phyloP scores from a whole-genome alignment of 2,113 vertebrate genomes.

The Ploceus nigricollis region DNA sequence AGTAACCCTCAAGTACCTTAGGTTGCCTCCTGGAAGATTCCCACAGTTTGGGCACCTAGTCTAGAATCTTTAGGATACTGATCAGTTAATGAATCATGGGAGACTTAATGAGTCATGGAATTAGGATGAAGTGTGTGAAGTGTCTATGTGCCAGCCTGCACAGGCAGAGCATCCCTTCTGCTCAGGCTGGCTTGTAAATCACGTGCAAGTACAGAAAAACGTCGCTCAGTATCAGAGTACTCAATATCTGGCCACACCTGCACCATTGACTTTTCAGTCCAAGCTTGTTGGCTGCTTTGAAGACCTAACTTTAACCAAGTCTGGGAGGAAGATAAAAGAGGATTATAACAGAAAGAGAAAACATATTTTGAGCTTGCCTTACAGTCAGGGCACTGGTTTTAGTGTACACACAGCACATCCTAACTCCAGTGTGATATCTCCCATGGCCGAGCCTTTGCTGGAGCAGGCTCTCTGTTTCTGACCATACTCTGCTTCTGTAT shows the following conservation, averaged over 20 bases:
- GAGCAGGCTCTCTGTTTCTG: neutral
- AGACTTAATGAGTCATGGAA: neutral
- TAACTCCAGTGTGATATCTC: no score
- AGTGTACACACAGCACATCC: neutral
- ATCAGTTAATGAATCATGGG: neutral
- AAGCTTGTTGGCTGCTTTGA: neutral
- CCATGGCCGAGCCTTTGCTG: neutral
- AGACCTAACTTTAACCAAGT: neutral
- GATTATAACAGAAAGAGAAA: neutral
- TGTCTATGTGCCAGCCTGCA: neutral
- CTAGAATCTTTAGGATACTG: neutral
- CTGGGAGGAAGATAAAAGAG: neutral
- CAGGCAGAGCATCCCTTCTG: neutral
- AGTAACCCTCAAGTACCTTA: neutral
- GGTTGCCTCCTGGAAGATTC: neutral
- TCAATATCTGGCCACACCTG: neutral
- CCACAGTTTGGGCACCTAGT: neutral
- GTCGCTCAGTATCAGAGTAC: rapidly evolving
- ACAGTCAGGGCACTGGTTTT: neutral
- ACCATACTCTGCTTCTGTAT: neutral
- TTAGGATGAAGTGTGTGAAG: no score
- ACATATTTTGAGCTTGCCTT: neutral
- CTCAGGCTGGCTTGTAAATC: neutral
- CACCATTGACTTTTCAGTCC: neutral
- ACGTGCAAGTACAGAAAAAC: rapidly evolving